Percentiles rank a stretch among this genome's conserved stretches.
These are phyloP conservation scores for Cladopsammia gracilis DNA, from an alignment of 64 coral and sea anemone species.

Conservation along the genomic window DNA sequence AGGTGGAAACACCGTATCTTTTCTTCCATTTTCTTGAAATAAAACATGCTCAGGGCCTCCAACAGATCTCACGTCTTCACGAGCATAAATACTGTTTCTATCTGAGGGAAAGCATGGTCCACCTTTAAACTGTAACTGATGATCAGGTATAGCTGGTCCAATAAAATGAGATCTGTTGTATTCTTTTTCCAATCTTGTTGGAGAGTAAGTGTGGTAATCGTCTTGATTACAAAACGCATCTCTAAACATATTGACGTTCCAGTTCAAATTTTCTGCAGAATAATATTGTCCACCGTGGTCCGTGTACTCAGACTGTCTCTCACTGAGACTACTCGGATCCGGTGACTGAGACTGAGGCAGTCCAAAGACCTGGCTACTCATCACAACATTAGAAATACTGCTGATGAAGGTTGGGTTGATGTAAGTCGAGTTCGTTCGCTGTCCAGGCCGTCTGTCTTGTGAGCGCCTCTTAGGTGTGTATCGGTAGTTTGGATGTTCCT, in stretches of 20 bases:
- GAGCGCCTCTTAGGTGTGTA: conserved; percentile 89
- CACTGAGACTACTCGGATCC: conserved; percentile 73
- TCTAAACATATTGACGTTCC: conserved; percentile 7
- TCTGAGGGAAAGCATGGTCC: background rate
- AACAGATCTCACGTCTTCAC: background rate
- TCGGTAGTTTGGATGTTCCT: conserved; percentile 96
- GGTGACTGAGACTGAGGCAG: conserved; percentile 67
- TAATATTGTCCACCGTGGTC: conserved; percentile 10
- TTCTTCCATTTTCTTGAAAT: conserved; percentile 8
- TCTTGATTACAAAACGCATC: background rate
- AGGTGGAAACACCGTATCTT: background rate
- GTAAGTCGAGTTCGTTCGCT: conserved; percentile 68
- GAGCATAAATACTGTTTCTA: background rate
- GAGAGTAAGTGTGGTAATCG: background rate
- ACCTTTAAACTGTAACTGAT: conserved; percentile 5
- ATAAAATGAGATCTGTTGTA: background rate
- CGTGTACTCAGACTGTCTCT: conserved; percentile 46
- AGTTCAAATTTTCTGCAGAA: background rate
- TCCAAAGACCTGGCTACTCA: conserved; percentile 63
- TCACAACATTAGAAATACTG: conserved; percentile 45
- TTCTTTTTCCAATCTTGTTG: conserved; percentile 18
- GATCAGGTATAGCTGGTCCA: background rate
- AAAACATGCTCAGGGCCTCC: background rate
- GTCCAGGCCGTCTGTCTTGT: conserved; percentile 78
- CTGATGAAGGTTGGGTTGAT: conserved; percentile 71